phyloP scores from a whole-genome alignment of 2,113 vertebrate species.

The Lipophrys pholis region DNA sequence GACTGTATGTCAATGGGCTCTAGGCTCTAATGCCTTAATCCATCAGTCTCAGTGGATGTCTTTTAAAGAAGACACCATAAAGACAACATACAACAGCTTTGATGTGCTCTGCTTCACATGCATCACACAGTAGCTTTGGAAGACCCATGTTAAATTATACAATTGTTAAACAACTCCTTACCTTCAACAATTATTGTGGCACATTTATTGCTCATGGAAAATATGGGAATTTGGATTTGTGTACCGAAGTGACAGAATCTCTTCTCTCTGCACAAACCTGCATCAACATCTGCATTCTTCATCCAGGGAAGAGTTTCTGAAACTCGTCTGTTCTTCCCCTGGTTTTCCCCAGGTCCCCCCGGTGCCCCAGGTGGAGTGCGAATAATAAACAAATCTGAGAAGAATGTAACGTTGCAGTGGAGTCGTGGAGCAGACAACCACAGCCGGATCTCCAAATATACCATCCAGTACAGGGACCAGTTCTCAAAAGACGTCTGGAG shows the following conservation, averaged over 20 bases:
- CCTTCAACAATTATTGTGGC: not conserved
- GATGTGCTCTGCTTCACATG: slow-evolving; percentile 26
- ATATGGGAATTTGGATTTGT: not conserved
- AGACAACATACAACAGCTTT: slow-evolving; percentile 20
- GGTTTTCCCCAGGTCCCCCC: slow-evolving; percentile 87
- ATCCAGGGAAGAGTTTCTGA: slow-evolving; percentile 13
- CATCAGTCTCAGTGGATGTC: slow-evolving; percentile 34
- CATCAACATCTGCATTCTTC: slow-evolving; percentile 1
- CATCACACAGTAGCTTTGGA: slow-evolving; percentile 27
- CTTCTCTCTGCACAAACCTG: not conserved
- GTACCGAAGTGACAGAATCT: not conserved
- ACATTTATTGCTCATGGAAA: not conserved
- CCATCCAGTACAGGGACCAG: slow-evolving; percentile 88
- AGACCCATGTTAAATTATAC: slow-evolving; percentile 5
- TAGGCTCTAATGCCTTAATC: slow-evolving; percentile 44
- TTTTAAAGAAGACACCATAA: slow-evolving; percentile 28
- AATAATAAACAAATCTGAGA: slow-evolving; percentile 88
- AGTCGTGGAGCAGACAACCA: slow-evolving; percentile 96
- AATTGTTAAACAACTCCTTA: slow-evolving; percentile 23
- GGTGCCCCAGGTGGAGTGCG: slow-evolving; percentile 94
- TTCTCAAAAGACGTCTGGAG: slow-evolving; percentile 88
- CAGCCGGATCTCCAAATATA: slow-evolving; percentile 97
- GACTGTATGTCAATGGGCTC: slow-evolving; percentile 22
- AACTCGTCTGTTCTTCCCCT: not conserved
- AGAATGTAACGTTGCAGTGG: slow-evolving; percentile 89